phyloP scores from a whole-genome alignment of 37 sponge, comb jelly and placozoan species.

The Ianthella basta region DNA sequence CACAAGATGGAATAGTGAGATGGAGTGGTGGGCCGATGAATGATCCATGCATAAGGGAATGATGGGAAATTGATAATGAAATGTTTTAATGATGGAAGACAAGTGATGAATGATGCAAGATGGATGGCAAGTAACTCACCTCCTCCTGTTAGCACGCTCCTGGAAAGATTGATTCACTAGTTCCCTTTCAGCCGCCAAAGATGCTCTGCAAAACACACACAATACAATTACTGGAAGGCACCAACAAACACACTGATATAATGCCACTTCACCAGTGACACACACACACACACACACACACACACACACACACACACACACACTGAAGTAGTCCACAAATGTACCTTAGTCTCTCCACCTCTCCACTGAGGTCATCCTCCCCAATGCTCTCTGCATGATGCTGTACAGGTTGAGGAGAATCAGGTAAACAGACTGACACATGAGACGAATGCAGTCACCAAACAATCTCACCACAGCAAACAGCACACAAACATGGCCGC shows the following conservation, averaged over 20 bases:
- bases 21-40: too few species aligned
- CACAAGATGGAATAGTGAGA: not conserved
- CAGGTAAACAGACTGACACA: not conserved
- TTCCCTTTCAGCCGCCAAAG: not conserved
- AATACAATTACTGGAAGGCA: too few species aligned
- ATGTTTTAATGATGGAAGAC: too few species aligned
- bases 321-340: not conserved
- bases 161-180: not conserved
- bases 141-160: not conserved
- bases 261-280: too few species aligned
- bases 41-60: too few species aligned
- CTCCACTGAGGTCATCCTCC: conserved; percentile 56
- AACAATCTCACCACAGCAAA: too few species aligned
- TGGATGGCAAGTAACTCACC: not conserved
- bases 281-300: not conserved
- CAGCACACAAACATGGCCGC: too few species aligned
- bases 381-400: conserved; percentile 45
- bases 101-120: not conserved
- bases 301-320: conserved; percentile 8
- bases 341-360: conserved; percentile 50
- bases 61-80: too few species aligned
- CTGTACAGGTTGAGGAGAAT: conserved; percentile 5
- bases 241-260: too few species aligned
- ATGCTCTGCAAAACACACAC: not conserved
- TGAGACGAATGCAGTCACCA: too few species aligned